phyloP scores from a whole-genome alignment of 2,113 vertebrate species.

The Malaclemys terrapin region DNA sequence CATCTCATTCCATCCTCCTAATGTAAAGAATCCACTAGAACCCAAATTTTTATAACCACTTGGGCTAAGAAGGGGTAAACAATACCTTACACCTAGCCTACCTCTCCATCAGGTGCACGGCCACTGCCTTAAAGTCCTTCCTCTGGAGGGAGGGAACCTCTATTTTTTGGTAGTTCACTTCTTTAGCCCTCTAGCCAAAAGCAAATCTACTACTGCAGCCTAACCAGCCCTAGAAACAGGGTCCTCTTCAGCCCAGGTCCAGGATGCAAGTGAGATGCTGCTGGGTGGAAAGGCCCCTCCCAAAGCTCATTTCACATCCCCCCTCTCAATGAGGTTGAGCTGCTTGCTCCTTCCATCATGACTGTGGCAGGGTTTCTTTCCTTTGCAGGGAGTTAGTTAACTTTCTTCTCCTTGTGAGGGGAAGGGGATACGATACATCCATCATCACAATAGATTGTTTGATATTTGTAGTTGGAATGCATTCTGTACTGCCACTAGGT shows the following conservation, averaged over 20 bases:
- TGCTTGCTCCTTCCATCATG: not conserved
- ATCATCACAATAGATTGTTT: not conserved
- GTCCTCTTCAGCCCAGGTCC: fast-evolving
- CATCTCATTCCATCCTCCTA: not conserved
- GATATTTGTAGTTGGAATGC: not conserved
- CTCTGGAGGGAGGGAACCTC: not conserved
- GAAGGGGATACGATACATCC: not conserved
- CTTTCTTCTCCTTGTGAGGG: not conserved
- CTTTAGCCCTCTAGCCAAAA: not conserved
- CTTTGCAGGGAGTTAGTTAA: not conserved
- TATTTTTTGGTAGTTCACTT: not conserved
- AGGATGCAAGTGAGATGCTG: not conserved
- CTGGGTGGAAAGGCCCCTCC: not conserved
- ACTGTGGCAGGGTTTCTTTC: not conserved
- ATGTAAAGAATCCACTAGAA: not conserved
- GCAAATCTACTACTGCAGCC: not conserved
- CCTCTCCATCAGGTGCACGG: not conserved
- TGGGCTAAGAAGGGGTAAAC: not conserved
- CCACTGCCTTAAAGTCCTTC: not conserved
- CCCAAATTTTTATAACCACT: not conserved
- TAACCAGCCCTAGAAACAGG: not conserved
- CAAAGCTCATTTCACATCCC: not conserved
- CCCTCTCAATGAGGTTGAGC: not conserved
- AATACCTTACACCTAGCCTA: not conserved
- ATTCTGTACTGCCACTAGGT: not conserved